Base-by-base conservation (phyloP, 2,888 invertebrate species). In the Xestobium rufovillosum region DNA sequence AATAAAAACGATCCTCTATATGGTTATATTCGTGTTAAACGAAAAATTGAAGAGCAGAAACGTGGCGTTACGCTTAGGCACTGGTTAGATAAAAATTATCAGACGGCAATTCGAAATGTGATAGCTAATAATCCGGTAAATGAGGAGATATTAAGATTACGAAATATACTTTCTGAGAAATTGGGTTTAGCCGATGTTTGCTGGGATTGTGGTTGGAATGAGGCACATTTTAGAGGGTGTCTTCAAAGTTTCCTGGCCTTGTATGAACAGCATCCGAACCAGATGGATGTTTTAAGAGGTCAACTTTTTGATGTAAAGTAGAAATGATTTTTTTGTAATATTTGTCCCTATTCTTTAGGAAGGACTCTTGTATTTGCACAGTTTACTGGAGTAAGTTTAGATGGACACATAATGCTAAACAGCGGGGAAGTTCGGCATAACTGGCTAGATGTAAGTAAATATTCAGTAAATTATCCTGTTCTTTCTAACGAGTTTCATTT, bases 351-450 rank as follows among this genome's bases (percentile, higher is more conserved):
- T 26, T 32, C 70, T 70, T 38, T 59, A 84, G 86, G 78, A 45
- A 74, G 89, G 48, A 80, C 76, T 13, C 71, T 95, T 39, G 84
- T 89, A 2, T 82, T 95, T 67, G 88, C 90, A 1, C 83, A 83
- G 49, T 87, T 88, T 53, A 92, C 92, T 2, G 95, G 95, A 9
- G 83, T 95, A 3, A 89, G 85, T 59, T 70, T 92, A 31, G 87
- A 91, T 55, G 94, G 95, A 0, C 83, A 89, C 53, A 80, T 95
- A 4, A 84, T 86, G 70, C 73, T 95, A 1, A 91, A 85, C 58
- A 91, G 88, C 48, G 91, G 89, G 23, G 94, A 95, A 73, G 94
- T 95, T 23, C 72, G 91, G 40, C 81, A 87, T 56, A 90, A 89
- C 67, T 95, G 95, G 95, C 69, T 92, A 39, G 89, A 89, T 67